These are phyloP conservation scores for Aplochiton taeniatus DNA, from an alignment of 2,797 vertebrate species.

Conservation along the genomic window DNA sequence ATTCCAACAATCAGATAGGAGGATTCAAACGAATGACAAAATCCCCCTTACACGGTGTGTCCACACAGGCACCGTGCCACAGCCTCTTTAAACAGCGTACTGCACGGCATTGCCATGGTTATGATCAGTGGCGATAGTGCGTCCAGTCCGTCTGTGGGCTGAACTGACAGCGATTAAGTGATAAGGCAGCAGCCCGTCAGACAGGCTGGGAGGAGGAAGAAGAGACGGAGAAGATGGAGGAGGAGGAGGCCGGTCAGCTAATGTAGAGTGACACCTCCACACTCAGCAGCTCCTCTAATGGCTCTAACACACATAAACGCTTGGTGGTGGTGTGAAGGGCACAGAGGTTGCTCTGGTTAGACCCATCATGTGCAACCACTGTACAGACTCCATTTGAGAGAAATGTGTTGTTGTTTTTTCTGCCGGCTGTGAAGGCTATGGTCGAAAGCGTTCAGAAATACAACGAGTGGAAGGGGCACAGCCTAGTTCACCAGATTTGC, in stretches of 20 bases:
- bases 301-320: slow-evolving; percentile 47
- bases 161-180: slow-evolving; percentile 51
- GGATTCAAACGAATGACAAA: no score
- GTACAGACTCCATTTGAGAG: neutral
- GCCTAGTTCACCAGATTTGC: no score
- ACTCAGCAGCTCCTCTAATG: slow-evolving; percentile 64
- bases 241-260: slow-evolving; percentile 45
- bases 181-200: slow-evolving; percentile 58
- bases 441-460: no score
- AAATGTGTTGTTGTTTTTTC: neutral
- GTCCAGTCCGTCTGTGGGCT: neutral
- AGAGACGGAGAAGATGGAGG: slow-evolving; percentile 36
- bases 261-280: slow-evolving; percentile 67
- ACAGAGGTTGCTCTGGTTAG: slow-evolving; percentile 14
- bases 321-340: slow-evolving; percentile 54
- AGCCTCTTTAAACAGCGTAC: no score
- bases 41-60: no score
- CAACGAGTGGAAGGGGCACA: no score
- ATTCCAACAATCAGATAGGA: no score
- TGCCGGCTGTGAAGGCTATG: no score
- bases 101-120: no score
- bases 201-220: slow-evolving; percentile 27
- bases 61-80: no score
- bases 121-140: no score
- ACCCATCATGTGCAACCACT: neutral